Base-by-base conservation (phyloP, 2,113 vertebrate genomes). In the Malurus cyaneus region DNA sequence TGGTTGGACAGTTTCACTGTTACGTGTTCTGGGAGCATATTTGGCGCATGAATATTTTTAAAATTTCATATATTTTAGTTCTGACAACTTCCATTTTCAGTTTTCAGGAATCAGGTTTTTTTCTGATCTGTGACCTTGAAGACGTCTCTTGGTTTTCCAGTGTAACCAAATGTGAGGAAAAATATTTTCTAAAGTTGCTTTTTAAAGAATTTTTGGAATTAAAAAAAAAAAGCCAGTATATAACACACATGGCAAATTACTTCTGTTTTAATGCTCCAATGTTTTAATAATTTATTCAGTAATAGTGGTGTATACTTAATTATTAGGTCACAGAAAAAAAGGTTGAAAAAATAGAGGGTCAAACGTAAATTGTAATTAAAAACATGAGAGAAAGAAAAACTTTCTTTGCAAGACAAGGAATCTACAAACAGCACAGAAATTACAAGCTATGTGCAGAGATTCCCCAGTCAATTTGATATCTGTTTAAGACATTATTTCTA, bases 51-150 rank as follows among this genome's bases (percentile, higher is more conserved):
- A 66, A 70, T 28, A 60, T 21, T 52, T 64, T 23, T 18, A 20
- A 67, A 91, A 72, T 93, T 88, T 42, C n/a, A 29, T 85, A 4
- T 86, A 31, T 91, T 96, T 90, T 89, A 81, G 79, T 85, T 77
- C 16, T 65, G 9, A 17, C 77, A 9, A 6, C 14, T 87, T 91
- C 34, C 28, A 14, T 32, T 78, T 46, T 74, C 42, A 61, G 16
- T 66, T 92, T 19, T 2, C 31, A 88, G 34, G 32, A 95, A 71
- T 95, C 84, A 56, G 12, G 12, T 9, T 50, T 29, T 88, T 39
- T 62, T 80, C 72, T 78, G 12, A 86, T 79, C 21, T 85, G 12
- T 31, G 53, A 53, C 19, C 5, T 89, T 85, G 94, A 88, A 67
- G 4, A 46, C 61, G 88, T 32, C 69, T 56, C 12, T 19, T 39